Base-by-base conservation (phyloP, 2,113 vertebrate species). In the Phodopus roborovskii region DNA sequence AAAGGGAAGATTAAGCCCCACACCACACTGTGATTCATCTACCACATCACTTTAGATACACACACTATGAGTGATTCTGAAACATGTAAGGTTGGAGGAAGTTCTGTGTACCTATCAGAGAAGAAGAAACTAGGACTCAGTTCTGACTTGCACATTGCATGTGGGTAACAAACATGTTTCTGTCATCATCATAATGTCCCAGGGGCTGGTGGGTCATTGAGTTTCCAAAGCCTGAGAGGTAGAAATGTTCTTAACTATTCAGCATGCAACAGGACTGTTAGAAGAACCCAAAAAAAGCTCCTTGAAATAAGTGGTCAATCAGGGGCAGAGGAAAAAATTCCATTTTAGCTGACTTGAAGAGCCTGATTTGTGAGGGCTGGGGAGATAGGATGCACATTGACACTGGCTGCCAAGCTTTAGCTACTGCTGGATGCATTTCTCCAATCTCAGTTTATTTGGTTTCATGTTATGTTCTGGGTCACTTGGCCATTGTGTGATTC, bases 371-470 rank as follows among this genome's bases (percentile, higher is more conserved):
- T 64, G 50, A 84, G 58, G 30, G 0, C 0, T 30, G 15, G 39
- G 17, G 75, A 77, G 42, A 9, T 16, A 53, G 53, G 0, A 1
- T 7, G 12, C 1, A 3, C 3, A 7, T 83, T 16, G 12, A 45
- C 19, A 9, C 3, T 17, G 3, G 3, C 7, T 19, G 45, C 2
- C 15, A 10, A 93, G 48, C 58, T n/a, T 24, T 0, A n/a, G 50
- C 58, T 70, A 33, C 16, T 11, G 5, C 24, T 77, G 58, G 45
- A 5, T 0, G 0, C 3, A 3, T 79, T 33, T 48, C 33, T 66
- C 30, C 53, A 7, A 19, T 50, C 53, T 0, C 15, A 30, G 33
- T 83, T 74, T 68, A 28, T 58, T 86, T 19, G 7, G 45, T 62
- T 60, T 66, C 30, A 66, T 62, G 33, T 2, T 1, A 0, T 20